Conservation (phyloP, 2,797 vertebrate genomes). For the Pseudochirops cupreus region DNA sequence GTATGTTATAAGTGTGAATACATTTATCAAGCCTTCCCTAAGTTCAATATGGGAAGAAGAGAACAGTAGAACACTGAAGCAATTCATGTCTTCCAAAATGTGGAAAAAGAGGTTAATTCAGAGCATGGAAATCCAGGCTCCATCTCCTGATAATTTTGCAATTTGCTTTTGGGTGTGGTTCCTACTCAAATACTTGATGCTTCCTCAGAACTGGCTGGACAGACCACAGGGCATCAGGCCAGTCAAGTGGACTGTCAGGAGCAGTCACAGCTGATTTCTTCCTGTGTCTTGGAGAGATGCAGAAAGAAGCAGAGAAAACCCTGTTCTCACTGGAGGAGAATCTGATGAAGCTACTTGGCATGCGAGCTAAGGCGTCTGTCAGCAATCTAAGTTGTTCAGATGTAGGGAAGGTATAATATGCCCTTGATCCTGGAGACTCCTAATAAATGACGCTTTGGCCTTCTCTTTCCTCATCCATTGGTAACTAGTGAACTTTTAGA, state of each 20-base stretch:
- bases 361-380: neutral
- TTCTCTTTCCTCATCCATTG: neutral
- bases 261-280: neutral
- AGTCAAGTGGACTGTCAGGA: neutral
- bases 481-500: neutral
- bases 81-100: neutral
- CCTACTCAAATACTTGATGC: neutral
- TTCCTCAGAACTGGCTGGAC: neutral
- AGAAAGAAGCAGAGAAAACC: neutral
- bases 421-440: neutral
- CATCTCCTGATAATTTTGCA: neutral
- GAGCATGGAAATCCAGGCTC: neutral
- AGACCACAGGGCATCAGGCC: neutral
- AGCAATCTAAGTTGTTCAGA: neutral
- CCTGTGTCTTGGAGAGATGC: neutral
- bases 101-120: neutral
- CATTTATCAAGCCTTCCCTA: neutral
- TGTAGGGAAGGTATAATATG: neutral
- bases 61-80: neutral
- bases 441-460: neutral
- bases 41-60: neutral
- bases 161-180: neutral
- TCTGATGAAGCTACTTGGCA: neutral
- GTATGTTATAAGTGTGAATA: neutral
- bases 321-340: neutral